These are phyloP conservation scores for Lepidurus arcticus DNA, from an alignment of 1,140 invertebrate species.

Conservation along the genomic window DNA sequence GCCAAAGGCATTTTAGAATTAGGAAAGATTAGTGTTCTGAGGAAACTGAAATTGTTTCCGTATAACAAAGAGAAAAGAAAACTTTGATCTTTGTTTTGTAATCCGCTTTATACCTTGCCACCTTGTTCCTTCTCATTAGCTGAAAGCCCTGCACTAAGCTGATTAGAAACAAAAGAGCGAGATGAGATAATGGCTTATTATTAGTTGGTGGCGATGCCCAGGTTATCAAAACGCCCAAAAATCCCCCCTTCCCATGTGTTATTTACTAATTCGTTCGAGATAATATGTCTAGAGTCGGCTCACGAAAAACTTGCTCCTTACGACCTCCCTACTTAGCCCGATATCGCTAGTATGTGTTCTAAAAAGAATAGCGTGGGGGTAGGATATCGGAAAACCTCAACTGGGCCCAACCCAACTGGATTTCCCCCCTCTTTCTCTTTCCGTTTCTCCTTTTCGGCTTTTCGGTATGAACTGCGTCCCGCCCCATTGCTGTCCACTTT, in stretches of 20 bases:
- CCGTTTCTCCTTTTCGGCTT: background rate
- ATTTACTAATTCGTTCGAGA: background rate
- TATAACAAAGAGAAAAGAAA: background rate
- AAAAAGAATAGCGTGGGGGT: background rate
- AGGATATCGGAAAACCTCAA: background rate
- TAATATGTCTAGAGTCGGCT: background rate
- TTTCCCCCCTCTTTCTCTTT: background rate
- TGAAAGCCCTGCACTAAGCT: background rate
- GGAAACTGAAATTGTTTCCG: too few species aligned
- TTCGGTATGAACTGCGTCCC: background rate
- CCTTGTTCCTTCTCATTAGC: background rate
- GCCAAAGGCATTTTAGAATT: too few species aligned
- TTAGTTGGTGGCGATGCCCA: background rate
- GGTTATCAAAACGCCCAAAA: background rate
- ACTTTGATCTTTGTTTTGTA: background rate
- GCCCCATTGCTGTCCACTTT: background rate
- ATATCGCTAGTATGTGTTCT: background rate
- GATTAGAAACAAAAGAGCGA: background rate
- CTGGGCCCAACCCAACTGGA: too few species aligned
- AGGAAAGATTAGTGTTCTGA: too few species aligned
- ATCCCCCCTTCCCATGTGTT: background rate
- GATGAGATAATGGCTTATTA: background rate
- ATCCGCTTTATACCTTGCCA: background rate
- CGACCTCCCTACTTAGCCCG: background rate
- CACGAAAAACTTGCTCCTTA: background rate